Conservation (phyloP, 2,797 vertebrate genomes). For the Adrianichthys oophorus region DNA sequence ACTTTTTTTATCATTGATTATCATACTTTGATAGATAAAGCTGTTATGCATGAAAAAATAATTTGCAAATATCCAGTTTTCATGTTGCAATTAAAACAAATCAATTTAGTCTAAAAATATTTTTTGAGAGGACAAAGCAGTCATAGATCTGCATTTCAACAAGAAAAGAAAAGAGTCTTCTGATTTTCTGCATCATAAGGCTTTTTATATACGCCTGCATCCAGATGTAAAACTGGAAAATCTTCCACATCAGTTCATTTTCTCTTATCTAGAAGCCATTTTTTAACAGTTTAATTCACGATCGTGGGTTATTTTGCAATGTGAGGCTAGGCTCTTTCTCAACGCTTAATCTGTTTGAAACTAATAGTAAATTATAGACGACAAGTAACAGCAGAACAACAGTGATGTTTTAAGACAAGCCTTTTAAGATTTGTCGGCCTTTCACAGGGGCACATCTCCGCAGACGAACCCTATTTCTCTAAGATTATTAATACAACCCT, state of each 20-base stretch:
- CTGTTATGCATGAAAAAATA: no score
- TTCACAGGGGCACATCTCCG: conserved; percentile 72
- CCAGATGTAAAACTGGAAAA: conserved; percentile 23
- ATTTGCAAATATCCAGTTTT: no score
- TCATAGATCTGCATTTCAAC: no score
- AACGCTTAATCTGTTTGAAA: conserved; percentile 66
- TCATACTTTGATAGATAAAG: no score
- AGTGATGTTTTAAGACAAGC: conserved; percentile 74
- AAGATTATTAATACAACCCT: conserved; percentile 79
- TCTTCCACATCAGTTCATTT: conserved; percentile 21
- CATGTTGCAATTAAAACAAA: no score
- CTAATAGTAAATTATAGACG: conserved; percentile 74
- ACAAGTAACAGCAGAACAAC: conserved; percentile 74
- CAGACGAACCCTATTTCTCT: conserved; percentile 73
- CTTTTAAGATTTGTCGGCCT: conserved; percentile 75
- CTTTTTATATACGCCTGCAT: not conserved
- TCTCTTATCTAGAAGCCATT: conserved; percentile 38
- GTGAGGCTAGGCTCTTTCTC: conserved; percentile 56
- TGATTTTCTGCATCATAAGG: no score
- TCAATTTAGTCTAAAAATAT: no score
- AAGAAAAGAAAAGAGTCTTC: no score
- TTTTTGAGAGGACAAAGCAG: no score
- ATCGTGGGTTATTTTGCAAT: conserved; percentile 40
- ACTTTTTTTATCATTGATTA: no score
- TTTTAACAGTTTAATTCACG: conserved; percentile 23